These are phyloP conservation scores for Lepilemur septentrionalis DNA, from an alignment of 2,797 vertebrate genomes.

Conservation along the genomic window DNA sequence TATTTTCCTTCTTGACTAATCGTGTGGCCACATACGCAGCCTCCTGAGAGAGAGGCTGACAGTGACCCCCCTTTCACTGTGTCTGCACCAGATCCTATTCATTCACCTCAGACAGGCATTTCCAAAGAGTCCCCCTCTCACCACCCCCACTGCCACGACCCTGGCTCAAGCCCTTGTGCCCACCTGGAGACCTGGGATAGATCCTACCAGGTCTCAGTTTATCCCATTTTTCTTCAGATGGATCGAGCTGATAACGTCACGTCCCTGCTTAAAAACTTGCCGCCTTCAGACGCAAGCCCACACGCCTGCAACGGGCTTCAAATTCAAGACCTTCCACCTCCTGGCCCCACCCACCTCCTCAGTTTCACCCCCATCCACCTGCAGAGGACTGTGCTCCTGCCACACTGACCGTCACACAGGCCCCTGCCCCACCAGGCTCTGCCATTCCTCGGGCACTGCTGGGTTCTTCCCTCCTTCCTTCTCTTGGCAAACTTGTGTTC, in stretches of 20 bases:
- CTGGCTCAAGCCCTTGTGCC: background rate
- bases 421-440: background rate
- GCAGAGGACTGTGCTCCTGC: background rate
- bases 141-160: background rate
- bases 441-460: background rate
- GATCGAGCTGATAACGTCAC: background rate
- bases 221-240: background rate
- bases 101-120: background rate
- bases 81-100: background rate
- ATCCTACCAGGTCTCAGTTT: no score
- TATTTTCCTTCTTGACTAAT: background rate
- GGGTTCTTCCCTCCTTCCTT: background rate
- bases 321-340: background rate
- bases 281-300: background rate
- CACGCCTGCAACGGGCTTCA: background rate
- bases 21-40: background rate
- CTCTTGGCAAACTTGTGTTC: background rate
- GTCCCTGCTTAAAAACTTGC: background rate
- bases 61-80: background rate
- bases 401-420: background rate
- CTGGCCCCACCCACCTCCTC: background rate
- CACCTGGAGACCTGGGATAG: background rate
- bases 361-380: background rate
- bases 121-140: background rate
- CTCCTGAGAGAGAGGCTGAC: background rate